A percentile compares a stretch with the other conserved stretches of the same genome.
phyloP scores from a whole-genome alignment of 1,140 invertebrate species.

The Batillaria attramentaria region DNA sequence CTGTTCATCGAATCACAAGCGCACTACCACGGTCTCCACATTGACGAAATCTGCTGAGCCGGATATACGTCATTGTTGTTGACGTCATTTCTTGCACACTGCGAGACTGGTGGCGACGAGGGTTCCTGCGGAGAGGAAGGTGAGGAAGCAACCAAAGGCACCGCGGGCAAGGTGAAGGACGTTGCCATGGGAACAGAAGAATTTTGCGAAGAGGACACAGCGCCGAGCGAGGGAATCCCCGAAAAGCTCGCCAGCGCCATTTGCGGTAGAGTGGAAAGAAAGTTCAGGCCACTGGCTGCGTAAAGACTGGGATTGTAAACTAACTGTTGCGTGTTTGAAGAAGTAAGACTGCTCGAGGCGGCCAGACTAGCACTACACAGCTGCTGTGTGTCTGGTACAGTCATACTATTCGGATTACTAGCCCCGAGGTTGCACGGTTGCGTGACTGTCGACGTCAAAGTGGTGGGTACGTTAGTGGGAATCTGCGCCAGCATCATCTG shows the following conservation, averaged over 20 bases:
- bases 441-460: no score
- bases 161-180: not conserved
- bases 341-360: no score
- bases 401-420: not conserved
- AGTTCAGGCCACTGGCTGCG: not conserved
- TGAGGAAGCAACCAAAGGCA: not conserved
- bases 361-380: not conserved
- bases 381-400: not conserved
- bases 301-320: conserved; percentile 1
- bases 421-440: no score
- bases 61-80: conserved; percentile 12
- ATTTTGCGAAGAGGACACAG: not conserved
- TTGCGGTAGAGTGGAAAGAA: not conserved
- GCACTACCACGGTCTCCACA: conserved; percentile 30
- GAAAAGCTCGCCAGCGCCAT: not conserved
- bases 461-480: no score
- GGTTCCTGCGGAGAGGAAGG: not conserved
- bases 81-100: not conserved
- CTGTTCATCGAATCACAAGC: no score
- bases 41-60: not conserved
- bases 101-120: not conserved
- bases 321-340: not conserved
- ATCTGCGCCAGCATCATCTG: no score
- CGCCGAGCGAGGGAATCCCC: not conserved
- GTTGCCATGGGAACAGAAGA: not conserved